phyloP scores from a whole-genome alignment of 1,140 invertebrate genomes.

The Musca domestica region DNA sequence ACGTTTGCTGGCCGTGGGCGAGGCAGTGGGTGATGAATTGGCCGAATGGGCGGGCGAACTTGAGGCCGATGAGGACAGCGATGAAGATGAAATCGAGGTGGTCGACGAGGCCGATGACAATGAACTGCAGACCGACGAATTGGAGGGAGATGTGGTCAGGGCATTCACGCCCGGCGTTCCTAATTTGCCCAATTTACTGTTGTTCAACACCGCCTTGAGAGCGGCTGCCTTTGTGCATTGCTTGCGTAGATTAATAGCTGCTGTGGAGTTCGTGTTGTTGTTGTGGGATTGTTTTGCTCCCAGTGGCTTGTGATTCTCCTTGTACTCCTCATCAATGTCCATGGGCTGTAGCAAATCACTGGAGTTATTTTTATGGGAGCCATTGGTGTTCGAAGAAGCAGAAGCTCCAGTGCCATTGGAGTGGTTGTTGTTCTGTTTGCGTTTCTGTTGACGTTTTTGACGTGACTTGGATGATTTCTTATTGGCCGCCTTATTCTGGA shows the following conservation, averaged over 20 bases:
- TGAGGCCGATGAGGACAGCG: constrained; percentile 12
- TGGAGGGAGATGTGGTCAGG: constrained; percentile 19
- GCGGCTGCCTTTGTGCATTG: constrained; percentile 28
- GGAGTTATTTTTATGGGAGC: no score
- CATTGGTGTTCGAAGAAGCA: background rate
- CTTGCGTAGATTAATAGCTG: constrained; percentile 21
- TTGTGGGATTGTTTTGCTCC: constrained; percentile 23
- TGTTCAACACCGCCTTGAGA: constrained; percentile 18
- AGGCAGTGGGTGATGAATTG: constrained; percentile 24
- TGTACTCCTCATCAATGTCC: constrained; percentile 15
- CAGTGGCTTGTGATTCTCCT: constrained; percentile 25
- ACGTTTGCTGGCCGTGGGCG: constrained; percentile 23
- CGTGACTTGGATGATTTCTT: constrained; percentile 27
- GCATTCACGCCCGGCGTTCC: background rate
- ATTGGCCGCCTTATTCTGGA: constrained; percentile 22
- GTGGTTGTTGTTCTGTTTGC: constrained; percentile 21
- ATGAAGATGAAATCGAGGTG: constrained; percentile 11
- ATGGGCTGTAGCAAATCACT: background rate
- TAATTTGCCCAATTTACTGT: constrained; percentile 1
- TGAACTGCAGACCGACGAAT: constrained; percentile 34
- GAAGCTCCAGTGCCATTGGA: constrained; percentile 8
- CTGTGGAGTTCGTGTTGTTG: constrained; percentile 18
- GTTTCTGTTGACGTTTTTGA: constrained; percentile 13
- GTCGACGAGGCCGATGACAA: constrained; percentile 20
- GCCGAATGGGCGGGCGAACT: constrained; percentile 25